Base-by-base conservation (phyloP, 2,797 vertebrate genomes). In the Semotilus atromaculatus region DNA sequence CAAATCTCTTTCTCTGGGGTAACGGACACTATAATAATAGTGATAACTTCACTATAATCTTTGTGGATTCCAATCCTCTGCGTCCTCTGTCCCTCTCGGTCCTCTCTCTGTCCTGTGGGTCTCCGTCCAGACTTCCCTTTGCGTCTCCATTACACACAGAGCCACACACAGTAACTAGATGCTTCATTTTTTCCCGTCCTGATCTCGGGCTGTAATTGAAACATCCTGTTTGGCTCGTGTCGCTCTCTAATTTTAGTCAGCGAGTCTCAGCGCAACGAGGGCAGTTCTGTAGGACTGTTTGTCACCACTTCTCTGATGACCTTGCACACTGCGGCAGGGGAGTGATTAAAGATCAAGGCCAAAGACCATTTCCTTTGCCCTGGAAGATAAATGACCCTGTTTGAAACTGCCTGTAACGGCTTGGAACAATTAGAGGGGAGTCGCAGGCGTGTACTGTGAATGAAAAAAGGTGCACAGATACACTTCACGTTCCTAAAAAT, bases 321-420 rank as follows among this genome's bases (percentile, higher is more conserved):
- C 95, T 95, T 95, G 94, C 92, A 88, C 86, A 79, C 86, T 90
- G 92, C 88, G 76, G 92, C 90, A 91, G 91, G 93, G 90, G 93
- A 91, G 92, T 95, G 94, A 96, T 94, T 95, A 95, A 95, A 91
- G 92, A 94, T 94, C 92, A 90, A 88, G 93, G 90, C 91, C 90
- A 91, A 91, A 92, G 91, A 93, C 93, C 92, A 92, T 94, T 94
- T 94, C 91, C 91, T 93, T 93, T 92, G 90, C 91, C 86, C 90
- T 88, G 91, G 90, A 95, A 95, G 94, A 95, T 94, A 91, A 93
- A 95, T 93, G 94, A 90, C 91, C 91, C 91, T 93, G 93, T 92
- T 94, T 92, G 92, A 91, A 93, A 94, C 91, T 91, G 91, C 91
- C 93, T 92, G 93, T 92, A 91, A 85, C 88, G 91, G 94, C 92